These are phyloP conservation scores for Serrognathus titanus DNA, from an alignment of 2,888 invertebrate species.

Conservation along the genomic window DNA sequence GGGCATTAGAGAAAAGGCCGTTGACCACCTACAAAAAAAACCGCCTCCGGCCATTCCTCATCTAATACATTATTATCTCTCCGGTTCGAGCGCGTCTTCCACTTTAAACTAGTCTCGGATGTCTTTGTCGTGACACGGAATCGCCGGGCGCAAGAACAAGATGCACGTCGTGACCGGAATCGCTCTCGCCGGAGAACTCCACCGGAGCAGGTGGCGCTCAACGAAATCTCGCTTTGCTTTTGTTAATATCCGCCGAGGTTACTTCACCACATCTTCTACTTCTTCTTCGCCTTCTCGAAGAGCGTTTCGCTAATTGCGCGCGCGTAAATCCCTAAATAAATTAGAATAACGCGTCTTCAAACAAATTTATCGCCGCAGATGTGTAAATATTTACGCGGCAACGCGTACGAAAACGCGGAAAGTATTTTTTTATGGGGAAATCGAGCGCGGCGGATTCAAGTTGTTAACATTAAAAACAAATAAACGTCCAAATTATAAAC, in stretches of 20 bases:
- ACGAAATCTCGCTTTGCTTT: background rate
- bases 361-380: too few relatives aligned
- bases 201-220: conserved; percentile 8
- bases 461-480: too few relatives aligned
- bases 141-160: background rate
- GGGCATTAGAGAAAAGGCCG: conserved; percentile 14
- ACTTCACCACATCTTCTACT: background rate
- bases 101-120: background rate
- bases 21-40: conserved; percentile 16
- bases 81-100: background rate
- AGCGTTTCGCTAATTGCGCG: too few relatives aligned
- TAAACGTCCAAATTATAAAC: too few relatives aligned
- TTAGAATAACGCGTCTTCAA: too few relatives aligned
- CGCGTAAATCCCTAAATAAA: too few relatives aligned
- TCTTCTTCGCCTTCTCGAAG: too few relatives aligned
- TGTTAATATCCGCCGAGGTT: background rate
- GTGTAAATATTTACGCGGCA: too few relatives aligned
- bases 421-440: too few relatives aligned
- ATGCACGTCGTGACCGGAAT: background rate
- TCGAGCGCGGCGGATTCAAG: too few relatives aligned
- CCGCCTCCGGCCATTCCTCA: conserved; percentile 11
- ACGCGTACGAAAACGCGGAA: too few relatives aligned
- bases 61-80: conserved; percentile 18
- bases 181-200: too few relatives aligned
- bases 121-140: background rate